Evolutionary conservation across 1,140 invertebrate species (phyloP), one percentile per base, ranked within the genome.

Genomic region (Achroia grisella): DNA sequence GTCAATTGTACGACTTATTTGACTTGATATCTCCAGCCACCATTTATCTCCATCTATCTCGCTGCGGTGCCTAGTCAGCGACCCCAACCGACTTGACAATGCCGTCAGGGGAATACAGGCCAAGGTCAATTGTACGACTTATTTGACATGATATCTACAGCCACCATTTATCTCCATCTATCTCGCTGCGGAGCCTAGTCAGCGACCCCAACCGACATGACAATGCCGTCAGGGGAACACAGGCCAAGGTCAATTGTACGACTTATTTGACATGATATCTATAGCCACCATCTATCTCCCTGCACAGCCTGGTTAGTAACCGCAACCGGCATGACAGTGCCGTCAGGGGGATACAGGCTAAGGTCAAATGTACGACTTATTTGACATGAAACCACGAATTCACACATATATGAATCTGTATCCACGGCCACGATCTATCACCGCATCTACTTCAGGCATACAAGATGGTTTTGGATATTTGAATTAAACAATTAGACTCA

Each of bases 41-140:
- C n/a, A n/a, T n/a, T n/a, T n/a, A n/a, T n/a, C n/a, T n/a, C n/a
- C n/a, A n/a, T n/a, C n/a, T n/a, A n/a, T n/a, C n/a, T n/a, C n/a
- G n/a, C n/a, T 89, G 12, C 69, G 87, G 14, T 62, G 59, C 9
- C 62, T 89, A 4, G 75, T 71, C 36, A 84, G 85, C 17, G 84
- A 82, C 12, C 71, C 79, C 0, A 48, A 77, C 28, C 63, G 86
- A 1, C 91, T 92, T 52, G 81, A 88, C n/a, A 59, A 73, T 9
- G 67, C 87, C n/a, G 90, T 92, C 4, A 61, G 57, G 28, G 52
- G 86, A 10, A 91, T 92, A 59, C 90, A 91, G 61, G 70, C 56
- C 0, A 67, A 65, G 62, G 85, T 85, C 48, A 42, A 37, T 27
- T n/a, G n/a, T n/a, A n/a, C n/a, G n/a, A n/a, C n/a, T n/a, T n/a